phyloP scores from a whole-genome alignment of 1,140 invertebrate species.

The Conopomorpha cramerella region DNA sequence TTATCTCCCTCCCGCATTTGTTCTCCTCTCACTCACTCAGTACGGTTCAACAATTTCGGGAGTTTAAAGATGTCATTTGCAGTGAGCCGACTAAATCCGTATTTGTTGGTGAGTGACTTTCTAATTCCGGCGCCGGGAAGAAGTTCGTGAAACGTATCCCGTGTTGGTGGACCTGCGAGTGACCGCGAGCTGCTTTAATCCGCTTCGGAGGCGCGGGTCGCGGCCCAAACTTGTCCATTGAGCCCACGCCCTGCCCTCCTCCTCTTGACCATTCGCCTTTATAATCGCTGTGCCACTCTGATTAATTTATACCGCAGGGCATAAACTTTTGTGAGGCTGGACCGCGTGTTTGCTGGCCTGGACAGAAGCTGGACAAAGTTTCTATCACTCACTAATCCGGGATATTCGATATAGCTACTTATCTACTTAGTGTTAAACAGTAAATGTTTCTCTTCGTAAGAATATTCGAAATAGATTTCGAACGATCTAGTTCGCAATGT shows the following conservation, averaged over 20 bases:
- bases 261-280: slow-evolving; percentile 21
- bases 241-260: slow-evolving; percentile 7
- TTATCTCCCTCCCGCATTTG: too few relatives aligned
- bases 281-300: slow-evolving; percentile 39
- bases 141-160: slow-evolving; percentile 56
- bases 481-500: too few relatives aligned
- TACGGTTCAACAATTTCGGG: slow-evolving; percentile 19
- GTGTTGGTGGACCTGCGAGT: slow-evolving; percentile 41
- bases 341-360: too few relatives aligned
- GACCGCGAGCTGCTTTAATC: slow-evolving; percentile 42
- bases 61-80: slow-evolving; percentile 48
- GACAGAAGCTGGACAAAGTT: too few relatives aligned
- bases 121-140: slow-evolving; percentile 38
- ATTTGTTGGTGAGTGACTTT: slow-evolving; percentile 55
- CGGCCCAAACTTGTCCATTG: slow-evolving; percentile 33
- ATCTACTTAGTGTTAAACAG: too few relatives aligned
- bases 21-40: too few relatives aligned
- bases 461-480: too few relatives aligned
- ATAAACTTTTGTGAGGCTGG: slow-evolving; percentile 37
- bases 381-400: too few relatives aligned
- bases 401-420: too few relatives aligned
- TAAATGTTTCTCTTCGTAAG: too few relatives aligned
- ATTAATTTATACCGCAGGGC: slow-evolving; percentile 44
- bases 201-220: slow-evolving; percentile 37
- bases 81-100: slow-evolving; percentile 42